Evolutionary conservation across 2,797 vertebrate species (phyloP), one percentile per base, ranked within the genome.

Genomic region (Buceros bicornis): DNA sequence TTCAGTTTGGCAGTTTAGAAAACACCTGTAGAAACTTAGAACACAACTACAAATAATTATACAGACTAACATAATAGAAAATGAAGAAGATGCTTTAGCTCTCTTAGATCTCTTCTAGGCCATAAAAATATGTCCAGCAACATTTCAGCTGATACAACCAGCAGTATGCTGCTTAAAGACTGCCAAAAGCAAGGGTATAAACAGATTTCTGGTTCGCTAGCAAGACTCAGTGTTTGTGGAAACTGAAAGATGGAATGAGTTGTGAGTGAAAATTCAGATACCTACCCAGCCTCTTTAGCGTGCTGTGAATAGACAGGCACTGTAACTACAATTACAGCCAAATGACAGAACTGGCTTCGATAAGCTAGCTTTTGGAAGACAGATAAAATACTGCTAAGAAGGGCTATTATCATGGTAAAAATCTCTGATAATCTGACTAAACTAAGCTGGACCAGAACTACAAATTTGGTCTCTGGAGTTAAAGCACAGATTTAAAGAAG

Each of bases 331-430:
- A 6, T 73, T 88, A 74, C 37, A 82, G 54, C 10, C 60, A 58
- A 71, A 66, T 19, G 28, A 78, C 7, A 72, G 37, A 84, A 87
- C 1, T 65, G 24, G 37, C 53, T 84, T 80, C 5, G 15, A 21
- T 16, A 65, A 78, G 37, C 42, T n/a, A 45, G 47, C n/a, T 57
- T 78, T 35, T n/a, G 54, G 64, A 21, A 93, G 54, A 51, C 28
- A 37, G 62, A 79, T 58, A 67, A 87, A 92, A 48, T 4, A 35
- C 13, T 66, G 37, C 58, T 57, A 89, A 90, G 81, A 84, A 91
- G 82, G 42, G 19, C 50, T n/a, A 20, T 65, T 84, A 65, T 40
- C 84, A 79, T 12, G 7, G 62, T 45, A 92, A 79, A 67, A 29
- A 26, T 16, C 54, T 78, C 61, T 57, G 54, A 78, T 47, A 79